A percentile compares a stretch with the other conserved stretches of the same genome.
phyloP scores from a whole-genome alignment of 2,888 invertebrate genomes.

The Cataglyphis altisquamis region DNA sequence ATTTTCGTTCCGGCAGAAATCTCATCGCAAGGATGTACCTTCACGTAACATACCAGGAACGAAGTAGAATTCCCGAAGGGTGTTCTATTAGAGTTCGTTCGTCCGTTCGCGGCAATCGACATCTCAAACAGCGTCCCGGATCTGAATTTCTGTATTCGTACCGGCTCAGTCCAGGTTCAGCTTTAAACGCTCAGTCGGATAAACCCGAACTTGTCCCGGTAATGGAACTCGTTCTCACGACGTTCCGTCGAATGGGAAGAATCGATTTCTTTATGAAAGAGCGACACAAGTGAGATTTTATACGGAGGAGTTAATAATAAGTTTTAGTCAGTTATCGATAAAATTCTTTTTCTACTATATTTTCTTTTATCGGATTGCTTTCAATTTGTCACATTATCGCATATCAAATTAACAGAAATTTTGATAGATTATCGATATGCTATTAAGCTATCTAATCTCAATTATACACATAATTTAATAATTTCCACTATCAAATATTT shows the following conservation, averaged over 20 bases:
- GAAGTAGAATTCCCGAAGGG: slow-evolving; percentile 17
- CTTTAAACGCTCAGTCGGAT: slow-evolving; percentile 31
- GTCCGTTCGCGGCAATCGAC: slow-evolving; percentile 42
- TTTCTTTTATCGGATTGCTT: neutral
- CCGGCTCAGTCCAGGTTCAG: slow-evolving; percentile 9
- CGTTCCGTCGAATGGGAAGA: slow-evolving; percentile 31
- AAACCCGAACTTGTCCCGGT: slow-evolving; percentile 22
- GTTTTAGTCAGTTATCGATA: slow-evolving; percentile 8
- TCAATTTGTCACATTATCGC: slow-evolving; percentile 34
- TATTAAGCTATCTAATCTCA: slow-evolving; percentile 13
- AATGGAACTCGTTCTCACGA: slow-evolving; percentile 5
- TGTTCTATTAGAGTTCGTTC: slow-evolving; percentile 31
- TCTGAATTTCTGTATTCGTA: slow-evolving; percentile 49
- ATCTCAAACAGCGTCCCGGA: slow-evolving; percentile 22
- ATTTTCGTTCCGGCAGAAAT: slow-evolving; percentile 18
- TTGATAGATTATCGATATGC: slow-evolving; percentile 5
- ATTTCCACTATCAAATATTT: neutral
- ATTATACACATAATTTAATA: slow-evolving; percentile 12
- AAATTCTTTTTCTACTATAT: slow-evolving; percentile 36
- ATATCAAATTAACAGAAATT: slow-evolving; percentile 16
- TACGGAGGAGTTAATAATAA: slow-evolving; percentile 13
- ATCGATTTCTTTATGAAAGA: slow-evolving; percentile 38
- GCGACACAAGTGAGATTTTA: slow-evolving; percentile 31
- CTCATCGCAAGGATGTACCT: slow-evolving; percentile 10
- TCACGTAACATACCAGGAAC: slow-evolving; percentile 8